Evolutionary conservation across 2,888 invertebrate species (phyloP), one percentile per base, ranked within the genome.

Genomic region (Eremobia ochroleuca): DNA sequence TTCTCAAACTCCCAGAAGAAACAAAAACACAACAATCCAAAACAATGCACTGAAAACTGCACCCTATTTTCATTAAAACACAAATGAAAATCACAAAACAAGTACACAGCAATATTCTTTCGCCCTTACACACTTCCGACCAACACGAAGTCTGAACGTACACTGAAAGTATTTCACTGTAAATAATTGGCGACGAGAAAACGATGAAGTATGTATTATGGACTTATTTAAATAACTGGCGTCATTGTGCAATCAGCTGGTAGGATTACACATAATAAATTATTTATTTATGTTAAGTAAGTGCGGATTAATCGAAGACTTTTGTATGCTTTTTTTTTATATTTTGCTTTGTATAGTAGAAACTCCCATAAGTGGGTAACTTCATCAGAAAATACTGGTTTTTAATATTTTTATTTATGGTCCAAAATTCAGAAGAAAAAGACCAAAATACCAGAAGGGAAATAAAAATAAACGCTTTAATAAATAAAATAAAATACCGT

Each of bases 161-260:
- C 8, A 87, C 87, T 87, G 78, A 86, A 86, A 85, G 34, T 43
- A 70, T 68, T 66, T 34, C n/a, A n/a, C 58, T 66, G 61, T 61
- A 70, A 85, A 80, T 77, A 76, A 77, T 76, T 73, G 76, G 34
- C 77, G 64, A 55, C 62, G 59, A 55, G 71, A 61, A 78, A 58
- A 73, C 34, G 0, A 73, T 64, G 4, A 18, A 65, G 46, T 62
- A 15, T 31, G 21, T 52, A 31, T 64, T 28, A 69, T 61, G 64
- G 18, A 65, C 66, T 76, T 73, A 76, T 76, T 78, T 83, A 79
- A 73, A 79, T 71, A 21, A 21, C 71, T 85, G 55, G 3, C 77
- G 82, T 84, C 83, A 85, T 52, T 73, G n/a, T 82, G 18, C 64
- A 82, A 55, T 80, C 81, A 81, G 81, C 81, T 81, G 80, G 9